Conservation (phyloP, 2,888 invertebrate genomes). For the Hofmannophila pseudospretella region DNA sequence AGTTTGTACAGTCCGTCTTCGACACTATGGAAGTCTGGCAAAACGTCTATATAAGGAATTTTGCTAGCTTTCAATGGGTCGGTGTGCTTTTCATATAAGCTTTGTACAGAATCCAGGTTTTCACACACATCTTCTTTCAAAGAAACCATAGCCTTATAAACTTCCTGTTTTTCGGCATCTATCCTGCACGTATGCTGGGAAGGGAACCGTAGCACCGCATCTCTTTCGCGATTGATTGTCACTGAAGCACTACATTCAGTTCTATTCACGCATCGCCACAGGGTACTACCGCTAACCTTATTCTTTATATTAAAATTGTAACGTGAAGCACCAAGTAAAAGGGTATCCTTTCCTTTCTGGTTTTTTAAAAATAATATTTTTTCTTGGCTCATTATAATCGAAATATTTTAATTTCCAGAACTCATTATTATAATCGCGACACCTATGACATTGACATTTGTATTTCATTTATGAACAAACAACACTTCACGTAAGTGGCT, state of each 20-base stretch:
- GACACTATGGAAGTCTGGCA: background rate
- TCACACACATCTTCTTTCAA: constrained; percentile 1
- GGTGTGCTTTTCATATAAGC: background rate
- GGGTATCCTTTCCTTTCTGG: too few species aligned
- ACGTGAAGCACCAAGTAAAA: background rate
- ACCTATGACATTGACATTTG: too few species aligned
- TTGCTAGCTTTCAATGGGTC: background rate
- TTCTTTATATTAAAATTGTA: background rate
- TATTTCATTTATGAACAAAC: too few species aligned
- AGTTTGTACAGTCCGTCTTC: background rate
- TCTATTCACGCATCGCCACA: background rate
- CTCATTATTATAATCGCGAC: too few species aligned
- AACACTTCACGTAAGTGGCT: too few species aligned
- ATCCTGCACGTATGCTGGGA: constrained; percentile 1
- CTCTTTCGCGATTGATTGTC: background rate
- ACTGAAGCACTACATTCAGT: background rate
- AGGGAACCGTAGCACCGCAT: background rate
- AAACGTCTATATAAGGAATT: background rate
- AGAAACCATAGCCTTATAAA: background rate
- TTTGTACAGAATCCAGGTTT: background rate
- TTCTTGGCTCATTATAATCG: too few species aligned
- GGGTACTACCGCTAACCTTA: background rate
- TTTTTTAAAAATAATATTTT: too few species aligned
- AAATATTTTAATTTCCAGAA: too few species aligned
- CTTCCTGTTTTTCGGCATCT: background rate